Evolutionary conservation across 2,888 invertebrate species (phyloP), one percentile per base, ranked within the genome.

Genomic region (Volucella zonaria): DNA sequence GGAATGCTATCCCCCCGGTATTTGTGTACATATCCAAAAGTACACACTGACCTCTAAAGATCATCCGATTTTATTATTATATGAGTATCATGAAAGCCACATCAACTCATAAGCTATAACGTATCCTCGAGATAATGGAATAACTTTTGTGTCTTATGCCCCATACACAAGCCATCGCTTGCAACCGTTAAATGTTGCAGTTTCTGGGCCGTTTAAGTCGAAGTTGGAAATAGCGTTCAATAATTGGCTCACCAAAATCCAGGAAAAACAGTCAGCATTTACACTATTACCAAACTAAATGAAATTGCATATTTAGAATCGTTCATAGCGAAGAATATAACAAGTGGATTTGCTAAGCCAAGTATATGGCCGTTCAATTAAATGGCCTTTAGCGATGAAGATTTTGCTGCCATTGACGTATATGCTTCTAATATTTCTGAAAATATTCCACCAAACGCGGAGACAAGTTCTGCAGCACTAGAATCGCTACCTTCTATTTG

Each of bases 51-150:
- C 85, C 64, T 75, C 83, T 18, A 18, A 18, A 18, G 18, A 18
- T 18, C 79, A 88, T 66, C 88, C 83, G 18, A 86, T 88, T 47
- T 70, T 89, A 15, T 71, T 89, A 18, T 56, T 89, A 40, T 62
- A 74, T 59, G 89, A 90, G 67, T 89, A 90, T 78, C 89, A 90
- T 85, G 89, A 89, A 80, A 88, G 87, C 9, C 90, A 90, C 77
- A 79, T 88, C 54, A 87, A 88, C 15, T 74, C 90, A 51, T 87
- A 87, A 64, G 87, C 87, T 67, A 87, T 91, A 54, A 85, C 89
- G 62, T 88, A 87, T 82, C 89, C 89, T 54, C 88, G 88, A 80
- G 88, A 89, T 18, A 90, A 90, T 87, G 90, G 90, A n/a, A 89
- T 91, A 73, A 87, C 89, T 67, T 87, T 56, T 42, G 45, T 78